These are phyloP conservation scores for Bicyclus anynana DNA, from an alignment of 1,140 invertebrate species.

Conservation along the genomic window DNA sequence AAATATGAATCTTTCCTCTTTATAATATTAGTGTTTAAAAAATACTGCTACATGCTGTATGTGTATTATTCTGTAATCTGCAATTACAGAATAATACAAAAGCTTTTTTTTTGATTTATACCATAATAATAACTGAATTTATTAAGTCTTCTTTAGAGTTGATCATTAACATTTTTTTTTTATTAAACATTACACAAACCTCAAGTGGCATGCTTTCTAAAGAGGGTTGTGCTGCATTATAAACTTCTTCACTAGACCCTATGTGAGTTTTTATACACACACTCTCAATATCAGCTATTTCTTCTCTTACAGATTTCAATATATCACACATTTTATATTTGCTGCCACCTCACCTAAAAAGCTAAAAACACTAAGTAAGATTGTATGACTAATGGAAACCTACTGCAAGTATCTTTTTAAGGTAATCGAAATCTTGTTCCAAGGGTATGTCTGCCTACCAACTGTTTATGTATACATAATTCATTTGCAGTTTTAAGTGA, in stretches of 20 bases:
- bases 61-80: no score
- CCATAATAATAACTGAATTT: no score
- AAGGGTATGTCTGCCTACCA: conserved; percentile 10
- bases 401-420: conserved; percentile 24
- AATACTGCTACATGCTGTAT: no score
- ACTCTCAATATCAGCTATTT: conserved; percentile 44
- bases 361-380: background rate
- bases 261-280: conserved; percentile 22
- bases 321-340: conserved; percentile 51
- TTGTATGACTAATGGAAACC: conserved; percentile 23
- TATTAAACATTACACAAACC: conserved; percentile 25
- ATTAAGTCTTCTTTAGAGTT: no score
- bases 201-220: conserved; percentile 60
- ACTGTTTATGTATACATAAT: background rate
- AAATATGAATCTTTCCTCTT: no score
- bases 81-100: no score
- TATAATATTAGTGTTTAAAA: no score
- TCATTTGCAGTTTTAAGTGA: no score
- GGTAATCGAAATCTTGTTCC: conserved; percentile 29
- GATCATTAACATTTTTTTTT: no score
- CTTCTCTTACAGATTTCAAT: conserved; percentile 42
- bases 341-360: conserved; percentile 2
- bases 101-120: no score
- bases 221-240: conserved; percentile 35
- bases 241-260: conserved; percentile 19